Evolutionary conservation across 2,888 invertebrate genomes (phyloP), one percentile per base, ranked within the genome.

Genomic region (Maniola hyperantus): DNA sequence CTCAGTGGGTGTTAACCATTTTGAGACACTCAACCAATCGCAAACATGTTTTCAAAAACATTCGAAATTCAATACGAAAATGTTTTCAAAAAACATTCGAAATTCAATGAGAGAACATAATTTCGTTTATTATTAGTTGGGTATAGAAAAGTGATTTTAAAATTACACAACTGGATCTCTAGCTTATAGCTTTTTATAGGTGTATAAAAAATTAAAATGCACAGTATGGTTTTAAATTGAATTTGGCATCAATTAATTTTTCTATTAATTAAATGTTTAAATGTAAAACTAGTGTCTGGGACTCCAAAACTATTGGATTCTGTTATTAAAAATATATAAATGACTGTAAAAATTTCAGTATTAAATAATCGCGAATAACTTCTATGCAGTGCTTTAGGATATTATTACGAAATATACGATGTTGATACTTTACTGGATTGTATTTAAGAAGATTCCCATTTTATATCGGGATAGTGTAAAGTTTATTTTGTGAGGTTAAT

Each of bases 311-410:
- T 7, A 46, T 59, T 59, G 48, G 59, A 59, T 34, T 59, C 11
- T 48, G 48, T 59, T 64, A 54, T 39, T 34, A 54, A 59, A 51
- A 51, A 11, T 1, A 51, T 26, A 26, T 26, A 46, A 54, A 64
- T 55, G 33, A 53, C 65, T 58, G 44, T 53, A 69, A 69, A 68
- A 75, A 77, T 74, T 83, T 84, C 88, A 89, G 90, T 90, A 90
- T 89, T 90, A 89, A 26, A 26, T 26, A 26, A 80, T 78, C 80
- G 79, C 80, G 77, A 76, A 79, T 80, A 68, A 71, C 75, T 80
- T 79, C 79, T 77, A 77, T 81, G 77, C 77, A 81, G 77, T 77
- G 75, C 76, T 77, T 77, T 77, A 79, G 75, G 72, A 76, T 76
- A 75, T 76, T 73, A 73, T 62, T 70, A 68, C 60, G 42, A 67